phyloP scores from a whole-genome alignment of 2,888 invertebrate genomes.

The Agrypnus murinus region DNA sequence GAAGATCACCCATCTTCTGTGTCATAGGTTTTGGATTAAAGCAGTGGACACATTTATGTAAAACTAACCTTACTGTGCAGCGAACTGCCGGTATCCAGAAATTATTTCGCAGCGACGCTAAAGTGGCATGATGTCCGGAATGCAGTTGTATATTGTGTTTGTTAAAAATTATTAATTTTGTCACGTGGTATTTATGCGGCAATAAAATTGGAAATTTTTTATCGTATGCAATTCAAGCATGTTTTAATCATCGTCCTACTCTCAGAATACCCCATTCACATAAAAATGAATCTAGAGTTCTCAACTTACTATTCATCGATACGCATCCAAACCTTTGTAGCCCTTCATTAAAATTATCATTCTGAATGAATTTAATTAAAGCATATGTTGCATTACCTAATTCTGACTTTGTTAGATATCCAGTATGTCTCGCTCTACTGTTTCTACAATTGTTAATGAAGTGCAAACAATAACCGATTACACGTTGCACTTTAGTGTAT shows the following conservation, averaged over 20 bases:
- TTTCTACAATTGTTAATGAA: neutral
- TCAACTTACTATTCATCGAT: neutral
- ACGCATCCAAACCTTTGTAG: neutral
- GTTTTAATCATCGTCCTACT: neutral
- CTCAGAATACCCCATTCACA: neutral
- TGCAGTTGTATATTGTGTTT: slow-evolving; percentile 54
- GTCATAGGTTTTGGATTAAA: too few species aligned
- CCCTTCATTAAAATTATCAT: neutral
- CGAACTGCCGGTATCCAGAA: too few species aligned
- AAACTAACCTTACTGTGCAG: too few species aligned
- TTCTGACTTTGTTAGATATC: neutral
- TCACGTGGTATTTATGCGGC: slow-evolving; percentile 55
- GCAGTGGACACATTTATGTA: too few species aligned
- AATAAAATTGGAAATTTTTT: slow-evolving; percentile 54
- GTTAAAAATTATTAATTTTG: slow-evolving; percentile 55
- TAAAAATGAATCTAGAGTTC: slow-evolving; percentile 47
- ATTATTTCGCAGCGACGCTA: too few species aligned
- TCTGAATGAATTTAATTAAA: neutral
- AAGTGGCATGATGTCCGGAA: slow-evolving; percentile 50
- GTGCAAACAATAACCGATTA: neutral
- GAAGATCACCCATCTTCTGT: too few species aligned
- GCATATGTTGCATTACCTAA: neutral
- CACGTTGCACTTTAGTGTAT: neutral
- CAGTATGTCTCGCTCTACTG: neutral
- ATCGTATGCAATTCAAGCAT: neutral